A percentile compares a stretch with the other conserved stretches of the same genome.
phyloP scores from a whole-genome alignment of 2,888 invertebrate genomes.

The Dolichomitus sp. region DNA sequence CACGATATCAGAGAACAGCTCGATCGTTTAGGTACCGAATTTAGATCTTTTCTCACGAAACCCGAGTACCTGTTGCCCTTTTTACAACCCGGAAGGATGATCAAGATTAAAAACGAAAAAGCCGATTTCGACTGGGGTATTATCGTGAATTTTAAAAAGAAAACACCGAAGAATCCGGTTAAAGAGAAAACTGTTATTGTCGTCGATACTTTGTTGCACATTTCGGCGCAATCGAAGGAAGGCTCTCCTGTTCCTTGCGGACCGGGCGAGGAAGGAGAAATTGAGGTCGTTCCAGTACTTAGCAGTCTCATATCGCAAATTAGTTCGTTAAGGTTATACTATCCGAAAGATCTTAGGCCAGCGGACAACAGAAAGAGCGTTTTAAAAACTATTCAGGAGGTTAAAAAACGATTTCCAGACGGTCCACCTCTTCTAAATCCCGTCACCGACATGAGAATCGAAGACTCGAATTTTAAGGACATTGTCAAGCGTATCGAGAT shows the following conservation, averaged over 20 bases:
- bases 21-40: constrained; percentile 91
- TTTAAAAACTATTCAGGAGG: constrained; percentile 94
- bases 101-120: constrained; percentile 95
- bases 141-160: constrained; percentile 96
- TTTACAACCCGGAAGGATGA: constrained; percentile 96
- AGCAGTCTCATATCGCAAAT: constrained; percentile 94
- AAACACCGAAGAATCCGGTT: constrained; percentile 86
- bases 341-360: constrained; percentile 96
- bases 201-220: constrained; percentile 94
- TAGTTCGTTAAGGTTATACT: constrained; percentile 95
- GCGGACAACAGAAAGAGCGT: constrained; percentile 95
- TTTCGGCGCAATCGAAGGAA: constrained; percentile 90
- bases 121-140: constrained; percentile 99
- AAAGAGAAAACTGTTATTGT: constrained; percentile 89
- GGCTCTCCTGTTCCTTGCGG: constrained; percentile 91
- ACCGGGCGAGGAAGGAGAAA: constrained; percentile 91
- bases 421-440: constrained; percentile 97
- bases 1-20: constrained; percentile 95
- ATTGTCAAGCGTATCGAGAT: constrained; percentile 94
- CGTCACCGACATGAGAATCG: constrained; percentile 98
- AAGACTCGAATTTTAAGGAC: constrained; percentile 92
- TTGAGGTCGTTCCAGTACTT: constrained; percentile 96
- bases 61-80: constrained; percentile 97
- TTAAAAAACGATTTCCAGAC: constrained; percentile 95
- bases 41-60: constrained; percentile 93